Evolutionary conservation across 92 coral and sea anemone species (phyloP).

Genomic region (Umimayanthus chanpuru): DNA sequence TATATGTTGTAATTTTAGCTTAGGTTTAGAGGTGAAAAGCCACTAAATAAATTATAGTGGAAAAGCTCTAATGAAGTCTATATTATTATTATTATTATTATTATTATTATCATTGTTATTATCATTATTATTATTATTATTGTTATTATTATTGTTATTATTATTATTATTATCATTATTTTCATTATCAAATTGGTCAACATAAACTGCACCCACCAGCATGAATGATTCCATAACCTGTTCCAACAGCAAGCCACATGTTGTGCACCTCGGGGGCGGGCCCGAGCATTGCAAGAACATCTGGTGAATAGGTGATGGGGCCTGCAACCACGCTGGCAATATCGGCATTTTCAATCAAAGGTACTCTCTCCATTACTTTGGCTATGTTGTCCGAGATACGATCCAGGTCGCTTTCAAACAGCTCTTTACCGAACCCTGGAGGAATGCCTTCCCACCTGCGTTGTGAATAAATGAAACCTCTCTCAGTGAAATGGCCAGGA

Average conservation of each 20-base stretch:
- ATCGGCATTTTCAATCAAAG: constrained; percentile 84
- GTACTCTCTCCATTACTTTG: constrained; percentile 83
- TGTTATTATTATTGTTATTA: too few relatives aligned
- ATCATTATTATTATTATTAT: too few relatives aligned
- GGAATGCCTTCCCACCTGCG: constrained; percentile 98
- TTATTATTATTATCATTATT: too few relatives aligned
- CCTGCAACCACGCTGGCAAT: constrained; percentile 98
- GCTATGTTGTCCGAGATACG: constrained; percentile 81
- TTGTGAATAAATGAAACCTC: neutral
- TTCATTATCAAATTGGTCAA: too few relatives aligned
- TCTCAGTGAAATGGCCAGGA: neutral
- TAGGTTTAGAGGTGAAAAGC: too few relatives aligned
- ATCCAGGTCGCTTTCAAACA: constrained; percentile 95
- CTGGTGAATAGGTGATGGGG: constrained; percentile 96
- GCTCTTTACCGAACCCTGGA: constrained; percentile 94
- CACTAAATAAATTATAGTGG: too few relatives aligned
- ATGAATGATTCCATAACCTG: constrained; percentile 96
- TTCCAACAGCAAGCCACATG: constrained; percentile 94
- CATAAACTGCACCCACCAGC: constrained; percentile 63
- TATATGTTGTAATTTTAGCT: too few relatives aligned
- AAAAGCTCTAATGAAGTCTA: too few relatives aligned
- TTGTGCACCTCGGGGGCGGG: constrained; percentile 92
- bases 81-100: too few relatives aligned
- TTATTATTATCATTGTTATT: too few relatives aligned
- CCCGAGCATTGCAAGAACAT: constrained; percentile 77